phyloP scores from a whole-genome alignment of 2,113 vertebrate genomes.

The Siniperca knerii region DNA sequence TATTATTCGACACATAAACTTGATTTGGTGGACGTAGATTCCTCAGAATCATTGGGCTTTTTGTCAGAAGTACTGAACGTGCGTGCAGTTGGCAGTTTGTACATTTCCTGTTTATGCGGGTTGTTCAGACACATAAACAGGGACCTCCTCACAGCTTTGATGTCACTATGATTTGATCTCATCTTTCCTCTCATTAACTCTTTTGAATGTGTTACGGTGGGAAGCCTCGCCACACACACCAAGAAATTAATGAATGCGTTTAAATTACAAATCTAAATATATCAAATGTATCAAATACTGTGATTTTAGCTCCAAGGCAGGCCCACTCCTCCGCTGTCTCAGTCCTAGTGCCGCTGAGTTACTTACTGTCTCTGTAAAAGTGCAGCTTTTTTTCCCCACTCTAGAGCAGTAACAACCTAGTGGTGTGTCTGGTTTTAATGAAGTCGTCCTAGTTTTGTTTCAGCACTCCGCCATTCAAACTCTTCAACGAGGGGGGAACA shows the following conservation, averaged over 20 bases:
- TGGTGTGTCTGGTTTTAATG: slow-evolving; percentile 82
- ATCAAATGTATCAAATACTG: slow-evolving; percentile 16
- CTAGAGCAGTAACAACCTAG: slow-evolving; percentile 44
- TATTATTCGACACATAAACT: slow-evolving; percentile 12
- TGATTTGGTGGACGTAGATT: not conserved
- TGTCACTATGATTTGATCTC: not conserved
- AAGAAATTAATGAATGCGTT: slow-evolving; percentile 26
- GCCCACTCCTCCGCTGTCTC: slow-evolving; percentile 10
- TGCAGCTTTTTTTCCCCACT: slow-evolving; percentile 44
- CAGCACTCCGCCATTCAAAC: slow-evolving; percentile 68
- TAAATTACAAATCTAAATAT: slow-evolving; percentile 3
- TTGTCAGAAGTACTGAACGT: not conserved
- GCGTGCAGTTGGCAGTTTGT: slow-evolving; percentile 17
- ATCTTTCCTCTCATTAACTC: not conserved
- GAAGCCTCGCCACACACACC: not conserved
- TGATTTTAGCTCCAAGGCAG: slow-evolving; percentile 7
- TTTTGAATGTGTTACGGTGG: not conserved
- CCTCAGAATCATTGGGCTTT: not conserved
- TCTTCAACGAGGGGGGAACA: slow-evolving; percentile 59
- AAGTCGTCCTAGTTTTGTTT: slow-evolving; percentile 74
- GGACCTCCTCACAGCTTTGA: slow-evolving; percentile 6
- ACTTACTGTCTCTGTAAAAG: slow-evolving; percentile 41
- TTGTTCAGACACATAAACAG: slow-evolving; percentile 46
- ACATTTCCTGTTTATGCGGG: slow-evolving; percentile 61
- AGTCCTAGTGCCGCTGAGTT: not conserved